These are phyloP conservation scores for Drosophila heteroneura DNA, from an alignment of 2,888 invertebrate species.

Conservation along the genomic window DNA sequence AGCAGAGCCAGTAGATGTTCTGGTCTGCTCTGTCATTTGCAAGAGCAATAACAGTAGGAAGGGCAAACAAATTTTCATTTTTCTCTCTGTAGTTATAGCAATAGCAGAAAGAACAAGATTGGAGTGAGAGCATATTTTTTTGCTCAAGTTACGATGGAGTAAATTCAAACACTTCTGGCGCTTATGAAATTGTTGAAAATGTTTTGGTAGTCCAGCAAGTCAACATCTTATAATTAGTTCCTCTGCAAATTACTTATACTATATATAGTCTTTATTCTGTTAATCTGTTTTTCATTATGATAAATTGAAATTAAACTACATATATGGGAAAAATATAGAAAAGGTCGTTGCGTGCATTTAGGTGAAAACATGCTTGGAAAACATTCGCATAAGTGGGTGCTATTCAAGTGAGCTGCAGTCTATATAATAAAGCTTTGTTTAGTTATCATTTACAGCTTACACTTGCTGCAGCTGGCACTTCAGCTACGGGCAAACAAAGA, in stretches of 20 bases:
- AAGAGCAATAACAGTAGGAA: too few relatives aligned
- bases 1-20: too few relatives aligned
- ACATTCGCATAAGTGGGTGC: not conserved
- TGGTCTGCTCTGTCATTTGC: too few relatives aligned
- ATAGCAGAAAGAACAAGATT: too few relatives aligned
- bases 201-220: not conserved
- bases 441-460: slow-evolving; percentile 71
- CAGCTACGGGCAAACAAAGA: slow-evolving; percentile 43
- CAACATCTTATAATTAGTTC: not conserved
- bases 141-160: too few relatives aligned
- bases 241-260: not conserved
- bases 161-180: not conserved
- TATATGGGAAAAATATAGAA: not conserved
- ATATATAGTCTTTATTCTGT: not conserved
- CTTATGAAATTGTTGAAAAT: not conserved
- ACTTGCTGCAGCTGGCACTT: slow-evolving; percentile 25
- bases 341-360: slow-evolving; percentile 36
- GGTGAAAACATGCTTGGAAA: slow-evolving; percentile 11
- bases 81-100: too few relatives aligned
- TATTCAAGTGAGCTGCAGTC: slow-evolving; percentile 1
- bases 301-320: not conserved
- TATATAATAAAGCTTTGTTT: slow-evolving; percentile 68
- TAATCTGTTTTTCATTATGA: not conserved
- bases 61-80: too few relatives aligned
- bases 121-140: too few relatives aligned